Conservation (phyloP, 2,113 vertebrate species). For the Picathartes gymnocephalus region DNA sequence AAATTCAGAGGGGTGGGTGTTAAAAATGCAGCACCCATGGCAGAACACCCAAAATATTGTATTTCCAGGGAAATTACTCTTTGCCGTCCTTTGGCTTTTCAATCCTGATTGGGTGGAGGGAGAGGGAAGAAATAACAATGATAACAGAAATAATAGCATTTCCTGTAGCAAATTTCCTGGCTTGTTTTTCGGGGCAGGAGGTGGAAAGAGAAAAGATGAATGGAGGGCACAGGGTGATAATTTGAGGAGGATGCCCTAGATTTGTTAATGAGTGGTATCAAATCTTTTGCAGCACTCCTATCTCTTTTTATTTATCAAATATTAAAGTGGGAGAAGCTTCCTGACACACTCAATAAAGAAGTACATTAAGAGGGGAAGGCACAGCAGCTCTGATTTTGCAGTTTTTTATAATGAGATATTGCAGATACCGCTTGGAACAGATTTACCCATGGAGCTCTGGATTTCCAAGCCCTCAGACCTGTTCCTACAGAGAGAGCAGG, state of each 20-base stretch:
- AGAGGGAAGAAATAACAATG: constrained; percentile 42
- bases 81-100: constrained; percentile 44
- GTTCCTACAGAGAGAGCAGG: neutral
- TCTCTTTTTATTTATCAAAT: constrained; percentile 68
- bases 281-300: constrained; percentile 34
- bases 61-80: constrained; percentile 59
- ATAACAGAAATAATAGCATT: constrained; percentile 43
- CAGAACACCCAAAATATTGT: constrained; percentile 5
- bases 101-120: neutral
- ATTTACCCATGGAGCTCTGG: neutral
- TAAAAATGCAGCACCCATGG: constrained; percentile 20
- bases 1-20: constrained; percentile 20
- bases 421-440: neutral
- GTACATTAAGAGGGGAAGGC: constrained; percentile 40
- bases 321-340: constrained; percentile 69
- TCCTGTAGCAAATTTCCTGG: neutral
- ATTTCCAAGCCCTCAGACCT: neutral
- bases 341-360: constrained; percentile 61
- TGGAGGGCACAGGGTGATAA: neutral
- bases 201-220: neutral
- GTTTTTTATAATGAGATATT: constrained; percentile 59
- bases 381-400: constrained; percentile 41
- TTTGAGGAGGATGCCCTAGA: constrained; percentile 20
- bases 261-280: neutral
- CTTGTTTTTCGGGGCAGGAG: neutral